Evolutionary conservation across 2,797 vertebrate genomes (phyloP), one percentile per base, ranked within the genome.

Genomic region (Botia almorhae): DNA sequence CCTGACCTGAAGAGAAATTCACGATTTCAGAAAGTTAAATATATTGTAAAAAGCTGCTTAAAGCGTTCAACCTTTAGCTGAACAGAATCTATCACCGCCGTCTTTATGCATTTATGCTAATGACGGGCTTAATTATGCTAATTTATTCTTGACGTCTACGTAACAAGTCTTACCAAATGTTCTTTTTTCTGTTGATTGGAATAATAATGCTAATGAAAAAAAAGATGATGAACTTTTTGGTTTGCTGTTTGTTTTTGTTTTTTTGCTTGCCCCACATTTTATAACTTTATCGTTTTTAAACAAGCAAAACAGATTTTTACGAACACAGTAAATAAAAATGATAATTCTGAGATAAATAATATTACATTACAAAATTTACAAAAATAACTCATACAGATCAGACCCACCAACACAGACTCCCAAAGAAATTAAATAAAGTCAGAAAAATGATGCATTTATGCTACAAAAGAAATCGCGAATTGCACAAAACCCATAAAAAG

Each of bases 81-180:
- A 60, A 73, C 74, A 5, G 56, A 74, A 78, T 56, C 82, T 50
- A 83, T 69, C 74, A 69, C 65, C 61, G 14, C 61, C 48, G 87
- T 85, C 80, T 86, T 85, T 86, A 86, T 85, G 84, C 78, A 87
- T 83, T 83, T 87, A 88, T 89, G 87, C 75, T 85, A 81, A 89
- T 88, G 73, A 61, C 55, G 33, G 65, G 78, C 83, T 79, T 85
- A 53, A 73, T 72, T 64, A 72, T 73, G 79, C 74, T 56, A 79
- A 82, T 69, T 69, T 73, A 75, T 80, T 83, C 80, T 2, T 43
- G 82, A 82, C 67, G 70, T 76, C 53, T 73, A 67, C 43, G 76
- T 85, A 85, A 87, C 80, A 69, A 83, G 74, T 83, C 84, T 19
- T 76, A 69, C 77, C 67, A 81, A 85, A 81, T 80, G 78, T 80